Evolutionary conservation across 2,797 vertebrate species (phyloP), one percentile per base, ranked within the genome.

Genomic region (Gallinago stenura): DNA sequence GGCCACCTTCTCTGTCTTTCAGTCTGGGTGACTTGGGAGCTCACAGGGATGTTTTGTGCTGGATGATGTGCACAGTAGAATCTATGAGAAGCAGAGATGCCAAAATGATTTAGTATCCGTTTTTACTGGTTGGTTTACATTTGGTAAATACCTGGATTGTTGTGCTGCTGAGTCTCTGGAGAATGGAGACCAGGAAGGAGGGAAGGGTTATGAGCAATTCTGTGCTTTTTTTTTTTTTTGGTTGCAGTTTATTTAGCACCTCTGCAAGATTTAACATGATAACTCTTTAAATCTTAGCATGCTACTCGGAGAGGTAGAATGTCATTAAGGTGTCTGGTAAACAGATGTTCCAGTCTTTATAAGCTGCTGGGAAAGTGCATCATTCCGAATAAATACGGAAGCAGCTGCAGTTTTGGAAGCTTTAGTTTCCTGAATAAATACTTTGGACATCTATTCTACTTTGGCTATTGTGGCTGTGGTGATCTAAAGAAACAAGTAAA

Each of bases 301-400:
- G 3, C 70, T 83, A 31, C 61, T 78, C 28, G 3, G 45, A 76
- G 83, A 94, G 93, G 78, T 61, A 51, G 87, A 54, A 71, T 81
- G 89, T 78, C 87, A 54, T 91, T 89, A 93, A 96, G 94, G 96
- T 97, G 95, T 95, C 92, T 96, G 88, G 70, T 73, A 91, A 97
- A 94, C 90, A 96, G 96, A 91, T 97, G 95, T 96, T 94, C 13
- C 85, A 51, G 65, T 51, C 70, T 95, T 83, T 72, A 83, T 20
- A 83, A 94, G 75, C 83, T 93, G 93, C 92, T 81, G 83, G 83
- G 81, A 90, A 76, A 58, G 78, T 5, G 17, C 61, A 72, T 94
- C 87, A 39, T 39, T 39, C 39, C 60, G n/a, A 72, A 61, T 61
- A 75, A 76, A 62, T 30, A 46, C 21, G 68, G 80, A 66, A 82